Percentiles rank a stretch among this genome's conserved stretches.
Conservation (phyloP, 2,113 vertebrate species). For the Bathybates hornii region DNA sequence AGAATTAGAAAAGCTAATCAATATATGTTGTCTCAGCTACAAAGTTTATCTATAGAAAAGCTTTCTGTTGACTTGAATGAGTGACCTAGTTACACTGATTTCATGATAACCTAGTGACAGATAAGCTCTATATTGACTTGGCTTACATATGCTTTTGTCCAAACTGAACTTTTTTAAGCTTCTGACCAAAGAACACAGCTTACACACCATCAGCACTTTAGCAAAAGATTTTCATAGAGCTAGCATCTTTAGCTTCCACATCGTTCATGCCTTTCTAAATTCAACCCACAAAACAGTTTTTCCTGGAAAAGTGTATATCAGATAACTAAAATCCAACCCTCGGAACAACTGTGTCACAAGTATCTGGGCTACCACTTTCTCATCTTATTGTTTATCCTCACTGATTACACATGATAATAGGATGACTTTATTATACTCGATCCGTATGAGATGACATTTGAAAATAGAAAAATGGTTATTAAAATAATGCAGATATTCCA, state of each 20-base stretch:
- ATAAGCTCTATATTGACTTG: background rate
- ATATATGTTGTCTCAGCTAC: background rate
- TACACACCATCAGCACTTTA: background rate
- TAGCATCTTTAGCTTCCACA: background rate
- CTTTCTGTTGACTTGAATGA: background rate
- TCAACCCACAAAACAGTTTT: background rate
- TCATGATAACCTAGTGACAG: background rate
- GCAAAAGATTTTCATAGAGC: background rate
- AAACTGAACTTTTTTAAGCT: background rate
- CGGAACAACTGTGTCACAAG: background rate
- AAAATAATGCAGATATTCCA: background rate
- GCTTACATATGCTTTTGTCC: background rate
- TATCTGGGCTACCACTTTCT: background rate
- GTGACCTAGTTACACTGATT: background rate
- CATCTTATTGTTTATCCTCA: background rate
- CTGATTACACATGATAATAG: background rate
- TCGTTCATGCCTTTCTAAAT: constrained; percentile 35
- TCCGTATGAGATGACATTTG: background rate
- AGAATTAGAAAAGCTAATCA: background rate
- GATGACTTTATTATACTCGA: background rate
- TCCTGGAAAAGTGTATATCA: background rate
- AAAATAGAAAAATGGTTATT: background rate
- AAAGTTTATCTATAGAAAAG: background rate
- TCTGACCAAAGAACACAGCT: background rate
- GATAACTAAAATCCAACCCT: background rate